Evolutionary conservation across 92 coral and sea anemone species (phyloP).

Genomic region (Heliopora coerulea): DNA sequence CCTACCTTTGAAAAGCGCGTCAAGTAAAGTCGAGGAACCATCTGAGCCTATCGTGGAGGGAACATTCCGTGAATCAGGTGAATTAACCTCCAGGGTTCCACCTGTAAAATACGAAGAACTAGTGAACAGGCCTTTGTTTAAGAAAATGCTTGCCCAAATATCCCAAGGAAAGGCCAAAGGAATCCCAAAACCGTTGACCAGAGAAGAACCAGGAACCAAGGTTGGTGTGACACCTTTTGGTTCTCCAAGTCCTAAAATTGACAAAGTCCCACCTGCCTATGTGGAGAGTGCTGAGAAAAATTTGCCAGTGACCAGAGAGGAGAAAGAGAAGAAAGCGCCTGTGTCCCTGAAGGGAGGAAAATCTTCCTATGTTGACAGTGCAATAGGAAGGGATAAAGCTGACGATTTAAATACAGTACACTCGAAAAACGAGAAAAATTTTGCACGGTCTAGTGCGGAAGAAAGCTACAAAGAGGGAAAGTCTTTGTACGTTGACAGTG

Average conservation of each 20-base stretch:
- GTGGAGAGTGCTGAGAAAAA: conserved; percentile 32
- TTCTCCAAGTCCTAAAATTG: conserved; percentile 24
- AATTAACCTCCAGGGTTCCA: background rate
- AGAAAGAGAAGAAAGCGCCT: conserved; percentile 7
- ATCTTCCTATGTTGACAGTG: conserved; percentile 41
- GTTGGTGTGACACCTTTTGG: background rate
- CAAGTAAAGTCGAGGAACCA: background rate
- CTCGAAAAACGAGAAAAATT: no score
- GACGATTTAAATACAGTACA: background rate
- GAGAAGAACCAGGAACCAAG: background rate
- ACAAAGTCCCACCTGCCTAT: conserved; percentile 24
- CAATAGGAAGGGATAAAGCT: conserved; percentile 11
- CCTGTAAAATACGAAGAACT: conserved; percentile 33
- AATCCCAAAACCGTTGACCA: conserved; percentile 3
- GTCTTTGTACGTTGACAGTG: background rate
- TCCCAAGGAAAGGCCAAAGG: conserved; percentile 30
- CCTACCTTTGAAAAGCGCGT: no score
- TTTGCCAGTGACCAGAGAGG: conserved; percentile 7
- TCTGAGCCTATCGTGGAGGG: no score
- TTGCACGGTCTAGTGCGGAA: no score
- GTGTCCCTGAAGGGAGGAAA: conserved; percentile 10
- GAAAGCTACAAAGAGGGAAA: background rate
- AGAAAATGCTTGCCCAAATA: conserved; percentile 40
- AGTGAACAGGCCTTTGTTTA: conserved; percentile 42
- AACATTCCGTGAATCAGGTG: background rate